Evolutionary conservation across 2,797 vertebrate species (phyloP).

Genomic region (Myripristis murdjan): DNA sequence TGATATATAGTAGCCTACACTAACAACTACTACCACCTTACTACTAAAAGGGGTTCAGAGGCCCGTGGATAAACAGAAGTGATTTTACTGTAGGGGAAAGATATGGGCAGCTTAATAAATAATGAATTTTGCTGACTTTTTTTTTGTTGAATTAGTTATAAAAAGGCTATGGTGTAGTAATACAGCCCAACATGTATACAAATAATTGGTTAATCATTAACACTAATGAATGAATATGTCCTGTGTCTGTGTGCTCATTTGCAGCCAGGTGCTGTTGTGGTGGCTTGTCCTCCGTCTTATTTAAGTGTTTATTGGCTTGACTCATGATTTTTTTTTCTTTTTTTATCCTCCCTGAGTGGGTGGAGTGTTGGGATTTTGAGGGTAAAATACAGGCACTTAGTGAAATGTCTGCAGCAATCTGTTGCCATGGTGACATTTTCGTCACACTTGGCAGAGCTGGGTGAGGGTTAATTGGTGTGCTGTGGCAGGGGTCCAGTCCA

Average conservation of each 20-base stretch:
- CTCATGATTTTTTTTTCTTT: constrained; percentile 2
- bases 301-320: constrained; percentile 26
- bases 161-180: constrained; percentile 8
- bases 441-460: constrained; percentile 20
- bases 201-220: constrained; percentile 17
- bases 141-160: constrained; percentile 24
- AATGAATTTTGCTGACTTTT: constrained; percentile 25
- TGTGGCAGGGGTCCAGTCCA: constrained; percentile 28
- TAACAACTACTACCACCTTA: neutral
- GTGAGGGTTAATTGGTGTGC: constrained; percentile 50
- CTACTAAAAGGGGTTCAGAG: neutral
- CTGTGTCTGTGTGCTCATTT: constrained; percentile 10
- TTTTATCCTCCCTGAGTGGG: neutral
- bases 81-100: constrained; percentile 3
- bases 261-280: constrained; percentile 11
- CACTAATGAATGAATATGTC: constrained; percentile 6
- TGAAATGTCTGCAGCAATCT: constrained; percentile 34
- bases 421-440: constrained; percentile 47
- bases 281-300: constrained; percentile 22
- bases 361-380: constrained; percentile 8
- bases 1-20: constrained; percentile 7
- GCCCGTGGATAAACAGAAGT: neutral
- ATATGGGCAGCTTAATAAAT: neutral
- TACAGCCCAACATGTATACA: constrained; percentile 3
- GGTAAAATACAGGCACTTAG: neutral